These are phyloP conservation scores for Tribolium freemani DNA, from an alignment of 2,888 invertebrate genomes.

Conservation along the genomic window DNA sequence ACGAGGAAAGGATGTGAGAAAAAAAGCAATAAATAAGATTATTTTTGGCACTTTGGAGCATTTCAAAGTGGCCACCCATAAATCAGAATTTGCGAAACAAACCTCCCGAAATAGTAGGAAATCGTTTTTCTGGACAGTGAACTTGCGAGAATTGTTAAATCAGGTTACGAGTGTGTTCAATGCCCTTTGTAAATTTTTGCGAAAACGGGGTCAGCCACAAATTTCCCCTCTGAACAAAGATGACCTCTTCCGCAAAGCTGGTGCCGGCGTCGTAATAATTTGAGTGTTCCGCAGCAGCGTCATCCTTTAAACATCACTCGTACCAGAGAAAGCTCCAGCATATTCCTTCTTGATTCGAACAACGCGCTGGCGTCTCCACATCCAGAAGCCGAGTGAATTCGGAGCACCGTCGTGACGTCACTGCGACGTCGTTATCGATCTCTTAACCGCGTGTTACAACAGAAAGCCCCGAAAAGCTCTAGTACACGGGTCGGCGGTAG, in stretches of 20 bases:
- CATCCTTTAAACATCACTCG: slow-evolving; percentile 14
- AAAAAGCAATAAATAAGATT: too few relatives aligned
- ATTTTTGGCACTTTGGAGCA: too few relatives aligned
- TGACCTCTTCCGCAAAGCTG: slow-evolving; percentile 3
- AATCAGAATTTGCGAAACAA: too few relatives aligned
- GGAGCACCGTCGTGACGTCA: slow-evolving; percentile 63
- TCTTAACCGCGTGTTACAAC: slow-evolving; percentile 63
- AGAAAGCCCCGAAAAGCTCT: slow-evolving; percentile 59
- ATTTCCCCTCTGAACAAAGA: slow-evolving; percentile 7
- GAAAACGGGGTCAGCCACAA: slow-evolving; percentile 1
- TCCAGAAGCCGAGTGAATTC: slow-evolving; percentile 33
- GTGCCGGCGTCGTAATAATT: slow-evolving; percentile 7
- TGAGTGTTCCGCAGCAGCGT: slow-evolving; percentile 8
- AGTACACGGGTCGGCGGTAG: slow-evolving; percentile 51
- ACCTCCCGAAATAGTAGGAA: too few relatives aligned
- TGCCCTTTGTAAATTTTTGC: slow-evolving; percentile 2
- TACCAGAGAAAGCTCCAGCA: slow-evolving; percentile 21
- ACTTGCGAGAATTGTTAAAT: not conserved
- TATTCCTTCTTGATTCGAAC: slow-evolving; percentile 23
- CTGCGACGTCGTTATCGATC: slow-evolving; percentile 68
- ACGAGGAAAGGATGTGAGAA: too few relatives aligned
- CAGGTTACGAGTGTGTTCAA: slow-evolving; percentile 7
- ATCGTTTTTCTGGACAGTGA: not conserved
- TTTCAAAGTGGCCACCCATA: too few relatives aligned
- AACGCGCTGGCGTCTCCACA: slow-evolving; percentile 27